These are phyloP conservation scores for Machaerirhynchus nigripectus DNA, from an alignment of 2,113 vertebrate genomes.

Conservation along the genomic window DNA sequence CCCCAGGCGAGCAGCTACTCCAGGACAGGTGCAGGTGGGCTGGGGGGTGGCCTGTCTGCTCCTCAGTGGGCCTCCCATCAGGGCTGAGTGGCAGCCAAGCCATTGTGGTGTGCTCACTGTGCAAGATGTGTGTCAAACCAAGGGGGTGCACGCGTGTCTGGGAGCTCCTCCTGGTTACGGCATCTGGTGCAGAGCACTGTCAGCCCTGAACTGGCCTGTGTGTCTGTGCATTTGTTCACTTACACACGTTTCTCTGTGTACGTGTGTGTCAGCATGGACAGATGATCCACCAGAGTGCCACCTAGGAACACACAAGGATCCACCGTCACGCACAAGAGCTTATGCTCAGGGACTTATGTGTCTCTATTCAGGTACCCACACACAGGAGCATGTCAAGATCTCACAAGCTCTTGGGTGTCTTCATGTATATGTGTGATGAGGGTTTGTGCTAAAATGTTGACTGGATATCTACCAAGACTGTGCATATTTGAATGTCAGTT, in stretches of 20 bases:
- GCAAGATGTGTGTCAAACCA: rapidly evolving
- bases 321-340: rapidly evolving
- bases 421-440: background rate
- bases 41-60: background rate
- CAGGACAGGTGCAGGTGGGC: rapidly evolving
- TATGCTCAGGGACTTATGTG: background rate
- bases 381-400: background rate
- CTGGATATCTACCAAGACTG: background rate
- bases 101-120: rapidly evolving
- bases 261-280: too few relatives aligned
- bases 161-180: rapidly evolving
- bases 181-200: background rate
- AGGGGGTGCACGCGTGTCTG: rapidly evolving
- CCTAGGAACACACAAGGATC: background rate
- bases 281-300: background rate
- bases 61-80: too few relatives aligned
- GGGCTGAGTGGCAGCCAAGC: background rate
- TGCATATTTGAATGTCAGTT: background rate
- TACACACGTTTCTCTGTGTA: rapidly evolving
- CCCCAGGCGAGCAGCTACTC: rapidly evolving
- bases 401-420: background rate
- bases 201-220: rapidly evolving
- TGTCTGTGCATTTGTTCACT: rapidly evolving
- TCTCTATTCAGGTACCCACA: background rate
- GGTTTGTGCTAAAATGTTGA: background rate